These are phyloP conservation scores for Heteromormyrus szaboi DNA, from an alignment of 2,797 vertebrate genomes.

Conservation along the genomic window DNA sequence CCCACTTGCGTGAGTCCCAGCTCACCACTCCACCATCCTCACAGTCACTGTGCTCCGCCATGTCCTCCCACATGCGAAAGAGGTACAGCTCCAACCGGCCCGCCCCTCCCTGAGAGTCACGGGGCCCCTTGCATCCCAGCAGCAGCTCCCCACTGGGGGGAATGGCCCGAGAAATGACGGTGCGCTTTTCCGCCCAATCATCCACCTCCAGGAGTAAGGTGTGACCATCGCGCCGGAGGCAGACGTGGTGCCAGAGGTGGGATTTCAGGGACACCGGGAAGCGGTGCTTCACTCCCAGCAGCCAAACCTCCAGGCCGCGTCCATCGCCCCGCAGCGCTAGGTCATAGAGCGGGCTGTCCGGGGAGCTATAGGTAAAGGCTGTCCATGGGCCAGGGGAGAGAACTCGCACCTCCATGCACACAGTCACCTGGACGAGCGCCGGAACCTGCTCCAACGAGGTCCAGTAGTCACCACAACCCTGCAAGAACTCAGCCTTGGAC, in stretches of 20 bases:
- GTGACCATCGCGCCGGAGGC: conserved; percentile 50
- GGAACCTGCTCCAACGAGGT: conserved; percentile 48
- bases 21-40: conserved; percentile 60
- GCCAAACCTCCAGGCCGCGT: conserved; percentile 54
- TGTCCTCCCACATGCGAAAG: conserved; percentile 61
- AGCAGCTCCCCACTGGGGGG: conserved; percentile 46
- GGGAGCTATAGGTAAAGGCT: conserved; percentile 59
- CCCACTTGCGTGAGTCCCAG: conserved; percentile 57
- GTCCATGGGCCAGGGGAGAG: conserved; percentile 53
- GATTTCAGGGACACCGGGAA: conserved; percentile 47
- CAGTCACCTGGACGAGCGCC: conserved; percentile 50
- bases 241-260: conserved; percentile 55
- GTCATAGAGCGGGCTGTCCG: conserved; percentile 38
- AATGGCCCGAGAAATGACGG: conserved; percentile 44
- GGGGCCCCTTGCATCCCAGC: conserved; percentile 52
- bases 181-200: conserved; percentile 46
- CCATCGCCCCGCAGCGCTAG: conserved; percentile 60
- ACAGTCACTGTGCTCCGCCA: conserved; percentile 42
- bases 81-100: conserved; percentile 61
- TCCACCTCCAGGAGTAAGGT: conserved; percentile 56
- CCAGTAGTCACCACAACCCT: conserved; percentile 58
- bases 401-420: conserved; percentile 59
- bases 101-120: not conserved
- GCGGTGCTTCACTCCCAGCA: conserved; percentile 53
- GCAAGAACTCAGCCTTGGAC: conserved; percentile 54